Base-by-base conservation (phyloP, 2,888 invertebrate species). In the Osmoderma eremita region DNA sequence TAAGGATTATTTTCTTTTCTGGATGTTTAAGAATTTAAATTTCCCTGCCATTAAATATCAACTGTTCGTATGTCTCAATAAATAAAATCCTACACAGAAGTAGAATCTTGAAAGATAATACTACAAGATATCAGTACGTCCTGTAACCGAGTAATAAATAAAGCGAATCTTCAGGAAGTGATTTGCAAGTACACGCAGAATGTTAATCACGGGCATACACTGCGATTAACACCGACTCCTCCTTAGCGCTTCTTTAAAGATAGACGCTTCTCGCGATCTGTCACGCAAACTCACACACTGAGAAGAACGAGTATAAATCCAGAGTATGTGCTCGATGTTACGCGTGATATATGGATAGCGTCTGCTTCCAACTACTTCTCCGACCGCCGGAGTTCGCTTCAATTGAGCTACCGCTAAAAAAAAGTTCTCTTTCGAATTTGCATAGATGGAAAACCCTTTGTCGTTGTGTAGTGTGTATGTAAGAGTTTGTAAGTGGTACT, bases 201-300 rank as follows among this genome's bases (percentile, higher is more conserved):
- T 61, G 45, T 30, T 24, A 45, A 30, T 45, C 36, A 18, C 12
- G 17, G 12, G 30, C 30, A 45, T 45, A 30, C 45, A 45, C n/a
- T 22, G 45, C 45, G 17, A n/a, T 45, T 61, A 45, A 48, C 24
- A 15, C 30, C 13, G 30, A 17, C 12, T 48, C 30, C 45, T 45
- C 18, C 8, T 30, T 30, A 61, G 45, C n/a, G 15, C 30, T 45
- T 45, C 45, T 45, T 61, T 45, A 48, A 17, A 45, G 58, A 45
- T 48, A 42, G 42, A 42, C 24, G 45, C 41, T 36, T 45, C 58
- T 45, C 36, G 45, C 45, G 41, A 30, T 45, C 58, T 61, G 36
- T 61, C 58, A 24, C 45, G 45, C 17, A 61, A 24, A 61, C 58
- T n/a, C n/a, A n/a, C n/a, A n/a, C n/a, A n/a, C n/a, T n/a, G n/a